Evolutionary conservation across 2,888 invertebrate genomes (phyloP).

Genomic region (Galerucella calmariensis): DNA sequence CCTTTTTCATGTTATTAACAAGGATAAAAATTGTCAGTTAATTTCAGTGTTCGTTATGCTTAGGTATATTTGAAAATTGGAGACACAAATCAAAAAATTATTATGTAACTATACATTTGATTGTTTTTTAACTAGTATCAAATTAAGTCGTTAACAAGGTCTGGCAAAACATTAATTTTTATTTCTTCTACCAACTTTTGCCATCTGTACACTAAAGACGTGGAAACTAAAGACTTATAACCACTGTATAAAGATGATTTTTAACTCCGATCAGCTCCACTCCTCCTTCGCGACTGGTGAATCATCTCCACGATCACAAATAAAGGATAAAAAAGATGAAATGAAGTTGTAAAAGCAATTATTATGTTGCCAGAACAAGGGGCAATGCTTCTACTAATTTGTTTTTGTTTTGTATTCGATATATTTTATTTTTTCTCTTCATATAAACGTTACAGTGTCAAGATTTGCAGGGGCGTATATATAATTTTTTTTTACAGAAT

Average conservation of each 20-base stretch:
- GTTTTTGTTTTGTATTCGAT: slow-evolving; percentile 42
- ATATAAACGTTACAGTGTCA: slow-evolving; percentile 48
- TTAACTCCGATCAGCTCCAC: slow-evolving; percentile 12
- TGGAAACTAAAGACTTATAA: background rate
- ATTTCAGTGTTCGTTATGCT: no score
- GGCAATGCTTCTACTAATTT: slow-evolving; percentile 42
- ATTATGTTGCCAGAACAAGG: slow-evolving; percentile 48
- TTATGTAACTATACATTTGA: no score
- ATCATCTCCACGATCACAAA: slow-evolving; percentile 40
- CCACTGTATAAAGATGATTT: slow-evolving; percentile 17
- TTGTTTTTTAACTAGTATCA: no score
- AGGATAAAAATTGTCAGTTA: no score
- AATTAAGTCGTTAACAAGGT: no score
- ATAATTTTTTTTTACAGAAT: slow-evolving; percentile 32
- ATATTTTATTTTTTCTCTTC: slow-evolving; percentile 18
- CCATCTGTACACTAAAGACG: no score
- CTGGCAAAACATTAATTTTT: no score
- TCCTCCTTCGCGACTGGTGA: slow-evolving; percentile 34
- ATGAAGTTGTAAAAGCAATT: slow-evolving; percentile 48
- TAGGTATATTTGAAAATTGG: no score
- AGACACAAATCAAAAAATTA: no score
- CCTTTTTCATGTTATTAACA: no score
- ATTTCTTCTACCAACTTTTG: no score
- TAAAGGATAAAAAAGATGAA: slow-evolving; percentile 38
- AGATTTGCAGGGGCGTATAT: slow-evolving; percentile 54